Evolutionary conservation across 2,113 vertebrate species (phyloP).

Genomic region (Hiodon alosoides): DNA sequence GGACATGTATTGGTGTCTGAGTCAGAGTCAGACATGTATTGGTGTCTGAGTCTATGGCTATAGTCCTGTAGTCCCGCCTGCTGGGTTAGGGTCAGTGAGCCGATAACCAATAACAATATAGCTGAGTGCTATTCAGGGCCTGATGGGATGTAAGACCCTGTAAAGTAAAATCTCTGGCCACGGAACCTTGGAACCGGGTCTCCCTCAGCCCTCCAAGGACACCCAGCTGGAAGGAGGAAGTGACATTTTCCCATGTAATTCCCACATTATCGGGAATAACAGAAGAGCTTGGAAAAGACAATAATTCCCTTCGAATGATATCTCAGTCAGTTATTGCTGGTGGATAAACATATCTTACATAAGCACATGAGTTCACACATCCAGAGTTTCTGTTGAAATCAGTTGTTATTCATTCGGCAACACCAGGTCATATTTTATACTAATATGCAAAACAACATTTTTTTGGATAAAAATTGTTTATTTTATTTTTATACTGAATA

Average conservation of each 20-base stretch:
- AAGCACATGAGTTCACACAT: conserved; percentile 5
- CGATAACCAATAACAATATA: conserved; percentile 29
- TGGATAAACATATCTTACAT: conserved; percentile 32
- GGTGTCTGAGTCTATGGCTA: no score
- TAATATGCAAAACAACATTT: no score
- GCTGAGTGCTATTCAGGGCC: conserved; percentile 32
- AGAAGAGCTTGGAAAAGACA: conserved; percentile 21
- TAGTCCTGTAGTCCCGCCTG: no score
- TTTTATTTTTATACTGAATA: no score
- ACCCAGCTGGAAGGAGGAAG: conserved; percentile 27
- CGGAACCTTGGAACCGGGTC: conserved; percentile 15
- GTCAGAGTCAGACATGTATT: no score
- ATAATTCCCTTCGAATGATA: conserved; percentile 22
- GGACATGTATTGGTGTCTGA: no score
- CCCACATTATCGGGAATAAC: conserved; percentile 45
- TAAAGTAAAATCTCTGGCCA: conserved; percentile 28
- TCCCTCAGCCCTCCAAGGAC: conserved; percentile 24
- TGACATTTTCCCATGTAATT: conserved; percentile 33
- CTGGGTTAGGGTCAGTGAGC: no score
- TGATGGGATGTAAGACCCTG: conserved; percentile 34
- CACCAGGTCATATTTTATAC: no score
- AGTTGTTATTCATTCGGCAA: background rate
- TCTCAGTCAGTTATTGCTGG: conserved; percentile 37
- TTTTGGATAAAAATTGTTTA: no score
- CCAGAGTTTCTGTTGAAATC: background rate